Conservation (phyloP, 2,888 invertebrate species). For the Mantis religiosa region DNA sequence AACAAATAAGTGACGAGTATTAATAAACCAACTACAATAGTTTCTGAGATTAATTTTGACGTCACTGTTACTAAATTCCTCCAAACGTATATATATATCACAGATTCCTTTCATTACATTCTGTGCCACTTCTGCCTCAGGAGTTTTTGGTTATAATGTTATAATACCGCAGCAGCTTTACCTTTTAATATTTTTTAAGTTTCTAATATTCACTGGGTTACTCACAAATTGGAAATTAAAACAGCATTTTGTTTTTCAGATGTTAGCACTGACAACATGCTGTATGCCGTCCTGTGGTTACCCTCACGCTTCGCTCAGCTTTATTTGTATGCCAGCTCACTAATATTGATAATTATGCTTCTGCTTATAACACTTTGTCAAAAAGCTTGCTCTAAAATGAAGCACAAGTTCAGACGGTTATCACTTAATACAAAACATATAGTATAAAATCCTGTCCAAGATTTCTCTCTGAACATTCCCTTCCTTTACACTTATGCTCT, state of each 20-base stretch:
- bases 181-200: too few relatives aligned
- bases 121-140: too few relatives aligned
- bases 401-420: background rate
- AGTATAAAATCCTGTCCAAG: background rate
- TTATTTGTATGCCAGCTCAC: slow-evolving; percentile 47
- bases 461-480: background rate
- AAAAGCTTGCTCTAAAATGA: background rate
- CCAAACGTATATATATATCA: too few relatives aligned
- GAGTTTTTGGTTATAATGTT: too few relatives aligned
- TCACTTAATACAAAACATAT: background rate
- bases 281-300: slow-evolving; percentile 75
- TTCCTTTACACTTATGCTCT: background rate
- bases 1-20: too few relatives aligned
- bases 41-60: too few relatives aligned
- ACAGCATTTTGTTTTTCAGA: slow-evolving; percentile 50
- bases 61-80: too few relatives aligned
- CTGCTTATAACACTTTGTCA: background rate
- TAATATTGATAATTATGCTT: background rate
- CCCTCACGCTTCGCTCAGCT: slow-evolving; percentile 66
- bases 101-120: too few relatives aligned
- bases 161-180: background rate
- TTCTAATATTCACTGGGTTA: background rate
- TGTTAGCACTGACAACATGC: slow-evolving; percentile 51
- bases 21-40: too few relatives aligned
- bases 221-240: background rate